Conservation (phyloP, 2,113 vertebrate genomes). For the Natator depressus region DNA sequence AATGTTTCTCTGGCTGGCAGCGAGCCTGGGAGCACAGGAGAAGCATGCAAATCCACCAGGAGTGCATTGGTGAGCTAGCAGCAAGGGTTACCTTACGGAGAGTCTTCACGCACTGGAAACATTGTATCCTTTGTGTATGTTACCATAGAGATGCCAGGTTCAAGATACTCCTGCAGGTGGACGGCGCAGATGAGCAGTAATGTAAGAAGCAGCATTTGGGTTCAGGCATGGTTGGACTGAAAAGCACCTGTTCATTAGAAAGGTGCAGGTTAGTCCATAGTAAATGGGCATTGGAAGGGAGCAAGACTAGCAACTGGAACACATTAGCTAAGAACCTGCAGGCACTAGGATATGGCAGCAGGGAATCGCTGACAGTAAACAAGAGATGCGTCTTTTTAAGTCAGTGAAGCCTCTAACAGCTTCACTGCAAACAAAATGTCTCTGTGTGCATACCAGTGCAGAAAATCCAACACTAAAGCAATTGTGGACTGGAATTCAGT, state of each 20-base stretch:
- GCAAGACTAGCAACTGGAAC: not conserved
- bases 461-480: not conserved
- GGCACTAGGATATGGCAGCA: not conserved
- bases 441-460: not conserved
- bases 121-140: constrained; percentile 86
- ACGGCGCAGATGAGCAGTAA: not conserved
- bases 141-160: not conserved
- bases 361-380: not conserved
- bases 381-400: not conserved
- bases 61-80: constrained; percentile 67
- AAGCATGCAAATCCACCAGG: constrained; percentile 42
- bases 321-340: not conserved
- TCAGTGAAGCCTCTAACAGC: not conserved
- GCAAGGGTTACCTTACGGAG: constrained; percentile 62
- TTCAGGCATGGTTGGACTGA: not conserved
- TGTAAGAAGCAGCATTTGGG: accelerated
- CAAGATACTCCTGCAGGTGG: accelerated
- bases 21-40: constrained; percentile 63
- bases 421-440: not conserved
- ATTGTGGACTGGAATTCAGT: not conserved
- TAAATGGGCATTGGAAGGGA: not conserved
- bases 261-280: not conserved
- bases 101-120: constrained; percentile 81
- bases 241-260: not conserved
- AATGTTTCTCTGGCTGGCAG: constrained; percentile 81